Evolutionary conservation across 2,797 vertebrate genomes (phyloP), one percentile per base, ranked within the genome.

Genomic region (Cheracebus regulus): DNA sequence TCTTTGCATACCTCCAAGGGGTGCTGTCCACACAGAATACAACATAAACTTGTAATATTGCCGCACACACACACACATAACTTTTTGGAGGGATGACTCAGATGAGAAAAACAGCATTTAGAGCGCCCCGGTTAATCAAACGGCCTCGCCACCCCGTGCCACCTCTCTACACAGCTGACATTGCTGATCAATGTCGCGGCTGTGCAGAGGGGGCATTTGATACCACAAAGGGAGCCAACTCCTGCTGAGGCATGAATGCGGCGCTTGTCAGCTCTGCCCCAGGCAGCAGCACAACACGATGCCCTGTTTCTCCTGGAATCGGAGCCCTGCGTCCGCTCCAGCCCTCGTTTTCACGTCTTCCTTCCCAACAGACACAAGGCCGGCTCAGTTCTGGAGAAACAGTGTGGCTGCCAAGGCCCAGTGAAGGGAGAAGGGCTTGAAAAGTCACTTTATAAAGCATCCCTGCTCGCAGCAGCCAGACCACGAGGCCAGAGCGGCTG

Each of bases 321-420:
- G 1, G 79, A 81, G 81, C 83, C 78, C 50, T 1, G n/a, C 1
- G n/a, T 89, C 97, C 4, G 26, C 90, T 76, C 95, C 95, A 97
- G 72, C 86, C 94, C 94, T 93, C 76, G 3, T 90, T 96, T 95
- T 82, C 96, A 57, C 33, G 2, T 79, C 96, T 61, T 58, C 39
- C 91, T 70, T 92, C 93, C 76, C 82, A n/a, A 41, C 52, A 82
- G 83, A 94, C 91, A 98, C 97, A 98, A 97, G 96, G 98, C 93
- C 76, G 0, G 2, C 92, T 97, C 97, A 98, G 97, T 98, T 88
- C 86, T 84, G 52, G 33, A 28, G 91, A 12, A 41, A 39, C 2
- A 44, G 36, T 0, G 1, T 10, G 75, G 84, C 90, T 95, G 96
- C 97, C 97, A 97, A 94, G 93, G 70, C 87, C 90, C 1, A 0